These are phyloP conservation scores for Stichopus horrens DNA, from an alignment of 53 echinoderm and acorn worm species.

Conservation along the genomic window DNA sequence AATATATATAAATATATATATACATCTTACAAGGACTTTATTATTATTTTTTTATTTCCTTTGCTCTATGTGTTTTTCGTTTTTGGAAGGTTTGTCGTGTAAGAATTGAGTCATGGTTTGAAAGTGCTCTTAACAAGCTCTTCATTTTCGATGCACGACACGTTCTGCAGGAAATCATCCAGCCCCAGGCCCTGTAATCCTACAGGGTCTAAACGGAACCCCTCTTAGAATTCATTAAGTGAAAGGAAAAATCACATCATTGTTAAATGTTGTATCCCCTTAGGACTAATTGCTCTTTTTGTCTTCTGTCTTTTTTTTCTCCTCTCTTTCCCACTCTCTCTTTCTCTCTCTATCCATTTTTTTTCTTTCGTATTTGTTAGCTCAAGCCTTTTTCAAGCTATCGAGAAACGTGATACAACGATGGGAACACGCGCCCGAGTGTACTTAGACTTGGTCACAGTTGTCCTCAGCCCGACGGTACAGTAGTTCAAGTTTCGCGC, in stretches of 20 bases:
- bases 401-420: conserved; percentile 46
- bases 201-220: conserved; percentile 39
- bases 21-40: not conserved
- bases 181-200: conserved; percentile 40
- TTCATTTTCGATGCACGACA: conserved; percentile 23
- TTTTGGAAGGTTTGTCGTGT: not conserved
- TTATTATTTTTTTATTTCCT: not conserved
- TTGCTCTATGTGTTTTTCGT: not conserved
- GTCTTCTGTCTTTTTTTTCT: not conserved
- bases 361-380: conserved; percentile 15
- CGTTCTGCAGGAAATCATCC: conserved; percentile 36
- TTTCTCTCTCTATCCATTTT: not conserved
- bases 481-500: conserved; percentile 11
- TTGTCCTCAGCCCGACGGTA: conserved; percentile 7
- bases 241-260: conserved; percentile 34
- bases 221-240: conserved; percentile 44
- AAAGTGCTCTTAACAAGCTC: conserved; percentile 31
- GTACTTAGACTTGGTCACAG: conserved; percentile 30
- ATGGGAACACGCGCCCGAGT: conserved; percentile 34
- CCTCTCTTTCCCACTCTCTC: not conserved
- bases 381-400: conserved; percentile 32
- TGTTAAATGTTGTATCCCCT: conserved; percentile 51
- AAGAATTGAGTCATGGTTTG: conserved; percentile 26
- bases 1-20: not conserved
- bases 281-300: conserved; percentile 41